A percentile compares a stretch with the other conserved stretches of the same genome.
These are phyloP conservation scores for Enteromius argenteus DNA, from an alignment of 2,797 vertebrate genomes.

Conservation along the genomic window DNA sequence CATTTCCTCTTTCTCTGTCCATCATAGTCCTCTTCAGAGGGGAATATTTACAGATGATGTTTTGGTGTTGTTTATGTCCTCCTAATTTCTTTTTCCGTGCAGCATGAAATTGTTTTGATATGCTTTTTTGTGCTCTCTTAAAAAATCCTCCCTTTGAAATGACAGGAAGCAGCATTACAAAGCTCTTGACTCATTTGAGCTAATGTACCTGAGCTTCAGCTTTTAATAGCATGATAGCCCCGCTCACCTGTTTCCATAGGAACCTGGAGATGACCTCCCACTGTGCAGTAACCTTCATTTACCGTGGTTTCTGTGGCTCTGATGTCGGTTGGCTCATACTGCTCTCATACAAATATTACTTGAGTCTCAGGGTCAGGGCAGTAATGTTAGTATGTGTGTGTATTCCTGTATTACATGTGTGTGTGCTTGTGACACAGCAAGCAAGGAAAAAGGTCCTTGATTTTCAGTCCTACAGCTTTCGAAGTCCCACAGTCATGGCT, in stretches of 20 bases:
- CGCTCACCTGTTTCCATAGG: slow-evolving; percentile 34
- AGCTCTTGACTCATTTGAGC: slow-evolving; percentile 40
- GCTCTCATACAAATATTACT: neutral
- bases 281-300: slow-evolving; percentile 3
- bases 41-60: neutral
- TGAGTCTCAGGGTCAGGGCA: neutral
- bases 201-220: slow-evolving; percentile 38
- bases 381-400: neutral
- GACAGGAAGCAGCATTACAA: neutral
- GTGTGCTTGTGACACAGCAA: neutral
- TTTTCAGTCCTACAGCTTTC: neutral
- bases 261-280: slow-evolving; percentile 27
- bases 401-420: neutral
- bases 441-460: neutral
- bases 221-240: slow-evolving; percentile 24
- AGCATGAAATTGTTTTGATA: slow-evolving; percentile 2
- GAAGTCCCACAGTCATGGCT: neutral
- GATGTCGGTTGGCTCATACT: neutral
- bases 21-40: neutral
- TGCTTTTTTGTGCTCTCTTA: neutral
- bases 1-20: neutral
- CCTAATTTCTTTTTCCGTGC: neutral
- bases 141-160: neutral
- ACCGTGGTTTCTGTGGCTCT: neutral
- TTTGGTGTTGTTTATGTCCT: neutral